Base-by-base conservation (phyloP, 2,888 invertebrate genomes). In the Ichneumoninae sp. region DNA sequence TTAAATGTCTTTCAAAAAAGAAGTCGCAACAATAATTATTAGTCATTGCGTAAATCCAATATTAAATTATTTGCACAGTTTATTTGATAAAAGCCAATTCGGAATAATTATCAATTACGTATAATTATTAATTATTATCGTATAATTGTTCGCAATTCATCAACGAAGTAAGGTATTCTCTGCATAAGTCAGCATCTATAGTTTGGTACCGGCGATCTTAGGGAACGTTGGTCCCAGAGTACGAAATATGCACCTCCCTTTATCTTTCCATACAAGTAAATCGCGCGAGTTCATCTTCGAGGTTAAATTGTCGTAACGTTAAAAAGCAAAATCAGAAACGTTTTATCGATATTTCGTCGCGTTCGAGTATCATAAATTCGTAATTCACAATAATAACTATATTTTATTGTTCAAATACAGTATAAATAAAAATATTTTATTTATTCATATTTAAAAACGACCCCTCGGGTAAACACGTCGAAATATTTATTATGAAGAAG, bases 341-440 rank as follows among this genome's bases (percentile, higher is more conserved):
- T 6, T 33, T 33, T 33, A 6, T 33, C 40, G 40, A 40, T 40
- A 40, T 40, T 40, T 10, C 40, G 10, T 40, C 7, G 8, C 8
- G 19, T 19, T 22, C 22, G 2, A 54, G n/a, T 19, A 33, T 19
- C 3, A 19, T 19, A 52, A 13, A 52, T n/a, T 40, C 8, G n/a
- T n/a, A 13, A 1, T 19, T 74, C 19, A 50, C 8, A 40, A 68
- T 65, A 69, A 83, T 62, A 80, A 68, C 68, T 47, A 62, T 1
- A 52, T n/a, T 77, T 80, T 83, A 80, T 76, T 86, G 60, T 83
- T 52, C 26, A 72, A 77, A 19, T 84, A 82, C 70, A 78, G 54
- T 82, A 75, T 75, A 84, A 84, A 84, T 60, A 54, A 82, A 84
- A 69, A 75, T 82, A 62, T 70, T 82, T 74, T 50, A 47, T 71